Percentiles rank a stretch among this genome's conserved stretches.
Conservation (phyloP, 2,797 vertebrate genomes). For the Dromococcyx pavoninus region DNA sequence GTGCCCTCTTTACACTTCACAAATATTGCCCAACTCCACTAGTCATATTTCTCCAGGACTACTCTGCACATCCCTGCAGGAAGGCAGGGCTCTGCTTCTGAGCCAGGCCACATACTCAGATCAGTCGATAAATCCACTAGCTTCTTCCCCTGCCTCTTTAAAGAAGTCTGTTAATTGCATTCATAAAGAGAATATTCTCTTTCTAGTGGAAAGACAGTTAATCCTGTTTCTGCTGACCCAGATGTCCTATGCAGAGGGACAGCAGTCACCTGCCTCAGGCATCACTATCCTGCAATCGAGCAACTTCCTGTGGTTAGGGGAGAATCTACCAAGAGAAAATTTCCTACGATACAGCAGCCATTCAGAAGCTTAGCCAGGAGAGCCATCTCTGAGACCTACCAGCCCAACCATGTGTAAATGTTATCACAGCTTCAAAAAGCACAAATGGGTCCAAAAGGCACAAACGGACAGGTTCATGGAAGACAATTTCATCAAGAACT, state of each 20-base stretch:
- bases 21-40: not conserved
- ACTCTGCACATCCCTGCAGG: not conserved
- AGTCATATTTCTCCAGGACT: not conserved
- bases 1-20: not conserved
- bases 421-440: not conserved
- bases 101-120: not conserved
- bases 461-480: accelerated
- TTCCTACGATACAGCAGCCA: accelerated
- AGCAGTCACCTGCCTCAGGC: not conserved
- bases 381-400: not conserved
- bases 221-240: not conserved
- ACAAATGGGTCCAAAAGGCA: not conserved
- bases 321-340: not conserved
- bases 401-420: not conserved
- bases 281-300: not conserved
- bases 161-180: not conserved
- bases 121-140: not conserved
- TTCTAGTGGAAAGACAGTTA: not conserved
- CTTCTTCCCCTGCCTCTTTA: not conserved
- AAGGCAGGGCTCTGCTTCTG: not conserved
- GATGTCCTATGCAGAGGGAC: not conserved
- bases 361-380: not conserved
- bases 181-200: not conserved
- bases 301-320: not conserved
- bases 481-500: not conserved